Evolutionary conservation across 2,113 vertebrate genomes (phyloP).

Genomic region (Nettapus auritus): DNA sequence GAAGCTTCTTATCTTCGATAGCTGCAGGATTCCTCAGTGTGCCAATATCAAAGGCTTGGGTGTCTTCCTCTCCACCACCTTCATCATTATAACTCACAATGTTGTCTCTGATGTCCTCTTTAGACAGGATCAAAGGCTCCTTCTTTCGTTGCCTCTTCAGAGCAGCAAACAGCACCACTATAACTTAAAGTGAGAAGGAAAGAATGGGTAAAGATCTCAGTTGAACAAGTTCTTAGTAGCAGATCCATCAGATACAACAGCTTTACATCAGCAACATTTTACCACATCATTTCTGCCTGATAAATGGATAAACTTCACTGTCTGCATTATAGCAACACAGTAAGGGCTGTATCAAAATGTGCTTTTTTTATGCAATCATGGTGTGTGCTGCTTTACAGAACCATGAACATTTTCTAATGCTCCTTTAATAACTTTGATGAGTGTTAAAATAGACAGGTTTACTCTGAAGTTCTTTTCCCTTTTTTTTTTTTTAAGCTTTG

Average conservation of each 20-base stretch:
- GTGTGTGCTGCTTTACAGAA: background rate
- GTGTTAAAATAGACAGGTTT: background rate
- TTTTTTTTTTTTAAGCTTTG: background rate
- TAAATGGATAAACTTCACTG: background rate
- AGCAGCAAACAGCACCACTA: conserved; percentile 89
- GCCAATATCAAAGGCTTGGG: conserved; percentile 97
- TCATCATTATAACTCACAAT: conserved; percentile 99
- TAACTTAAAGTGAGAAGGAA: conserved; percentile 73
- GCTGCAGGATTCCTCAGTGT: conserved; percentile 94
- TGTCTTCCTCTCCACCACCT: conserved; percentile 97
- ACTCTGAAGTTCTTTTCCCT: background rate
- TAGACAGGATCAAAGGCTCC: conserved; percentile 97
- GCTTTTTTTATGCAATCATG: background rate
- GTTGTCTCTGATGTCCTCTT: conserved; percentile 98
- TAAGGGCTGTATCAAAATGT: background rate
- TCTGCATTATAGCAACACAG: background rate
- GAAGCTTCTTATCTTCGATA: conserved; percentile 92
- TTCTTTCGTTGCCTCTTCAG: conserved; percentile 95
- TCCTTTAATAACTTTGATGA: background rate
- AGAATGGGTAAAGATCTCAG: background rate
- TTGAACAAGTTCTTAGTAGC: background rate
- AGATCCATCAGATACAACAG: background rate
- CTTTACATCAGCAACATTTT: background rate
- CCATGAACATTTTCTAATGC: background rate
- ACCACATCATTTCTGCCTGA: background rate